A percentile compares a stretch with the other conserved stretches of the same genome.
These are phyloP conservation scores for Aleiodes alternator DNA, from an alignment of 2,888 invertebrate genomes.

Conservation along the genomic window DNA sequence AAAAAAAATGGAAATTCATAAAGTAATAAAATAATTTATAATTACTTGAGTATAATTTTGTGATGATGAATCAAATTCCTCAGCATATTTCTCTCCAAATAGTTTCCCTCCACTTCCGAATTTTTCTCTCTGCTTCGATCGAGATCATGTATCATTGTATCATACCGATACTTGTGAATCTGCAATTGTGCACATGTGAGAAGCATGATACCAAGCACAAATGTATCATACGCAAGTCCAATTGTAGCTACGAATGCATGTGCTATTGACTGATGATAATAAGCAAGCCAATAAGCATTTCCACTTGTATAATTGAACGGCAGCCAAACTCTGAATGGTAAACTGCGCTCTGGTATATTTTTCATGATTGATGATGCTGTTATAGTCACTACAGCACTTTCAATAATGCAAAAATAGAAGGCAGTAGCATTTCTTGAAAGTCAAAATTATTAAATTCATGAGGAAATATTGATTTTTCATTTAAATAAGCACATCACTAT, in stretches of 20 bases:
- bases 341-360: background rate
- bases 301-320: constrained; percentile 20
- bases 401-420: constrained; percentile 11
- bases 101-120: too few species aligned
- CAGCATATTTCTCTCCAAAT: too few species aligned
- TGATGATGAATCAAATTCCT: too few species aligned
- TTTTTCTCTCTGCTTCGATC: too few species aligned
- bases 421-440: background rate
- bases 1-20: too few species aligned
- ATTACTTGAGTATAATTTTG: too few species aligned
- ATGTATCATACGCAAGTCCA: constrained; percentile 11
- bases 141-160: background rate
- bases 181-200: background rate
- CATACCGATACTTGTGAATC: constrained; percentile 4
- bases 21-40: too few species aligned
- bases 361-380: constrained; percentile 21
- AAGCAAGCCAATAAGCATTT: constrained; percentile 17
- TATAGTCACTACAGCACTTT: background rate
- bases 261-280: constrained; percentile 17
- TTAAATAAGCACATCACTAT: too few species aligned
- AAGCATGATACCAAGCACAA: constrained; percentile 33
- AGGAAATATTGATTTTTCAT: background rate
- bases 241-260: background rate
- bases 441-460: background rate
- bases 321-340: constrained; percentile 35